Evolutionary conservation across 2,113 vertebrate genomes (phyloP).

Genomic region (Gopherus flavomarginatus): DNA sequence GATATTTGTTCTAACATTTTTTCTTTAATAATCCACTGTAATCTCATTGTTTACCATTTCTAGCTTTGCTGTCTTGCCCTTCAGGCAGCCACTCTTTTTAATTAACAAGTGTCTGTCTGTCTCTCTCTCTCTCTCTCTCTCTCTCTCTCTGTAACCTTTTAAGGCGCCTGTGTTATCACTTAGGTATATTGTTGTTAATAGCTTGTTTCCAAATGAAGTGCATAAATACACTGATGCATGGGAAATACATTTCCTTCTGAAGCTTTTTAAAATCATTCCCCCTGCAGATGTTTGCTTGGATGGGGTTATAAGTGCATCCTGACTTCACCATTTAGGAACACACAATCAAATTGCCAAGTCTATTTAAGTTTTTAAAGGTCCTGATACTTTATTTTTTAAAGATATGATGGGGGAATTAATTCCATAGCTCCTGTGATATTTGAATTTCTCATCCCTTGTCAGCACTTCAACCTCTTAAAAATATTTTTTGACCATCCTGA

Average conservation of each 20-base stretch:
- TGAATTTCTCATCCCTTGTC: slow-evolving; percentile 7
- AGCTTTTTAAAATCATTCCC: not conserved
- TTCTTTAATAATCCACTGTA: not conserved
- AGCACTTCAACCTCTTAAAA: not conserved
- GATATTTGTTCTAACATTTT: not conserved
- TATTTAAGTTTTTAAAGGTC: not conserved
- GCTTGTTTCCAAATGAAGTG: not conserved
- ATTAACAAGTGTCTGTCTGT: not conserved
- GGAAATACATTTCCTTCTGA: not conserved
- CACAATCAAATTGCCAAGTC: rapidly evolving
- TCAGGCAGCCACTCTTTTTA: not conserved
- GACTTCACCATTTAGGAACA: not conserved
- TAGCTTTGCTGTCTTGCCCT: not conserved
- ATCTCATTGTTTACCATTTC: not conserved
- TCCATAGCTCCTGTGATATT: not conserved
- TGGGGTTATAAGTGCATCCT: not conserved
- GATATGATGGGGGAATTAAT: not conserved
- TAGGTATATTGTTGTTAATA: rapidly evolving
- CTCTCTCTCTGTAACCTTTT: not conserved
- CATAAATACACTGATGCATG: not conserved
- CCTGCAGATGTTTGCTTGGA: not conserved
- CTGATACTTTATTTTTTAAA: not conserved
- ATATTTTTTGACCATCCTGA: not conserved
- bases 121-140: too few species aligned
- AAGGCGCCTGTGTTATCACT: not conserved